Percentiles rank a stretch among this genome's conserved stretches.
phyloP scores from a whole-genome alignment of 2,113 vertebrate species.

The Elachura formosa region DNA sequence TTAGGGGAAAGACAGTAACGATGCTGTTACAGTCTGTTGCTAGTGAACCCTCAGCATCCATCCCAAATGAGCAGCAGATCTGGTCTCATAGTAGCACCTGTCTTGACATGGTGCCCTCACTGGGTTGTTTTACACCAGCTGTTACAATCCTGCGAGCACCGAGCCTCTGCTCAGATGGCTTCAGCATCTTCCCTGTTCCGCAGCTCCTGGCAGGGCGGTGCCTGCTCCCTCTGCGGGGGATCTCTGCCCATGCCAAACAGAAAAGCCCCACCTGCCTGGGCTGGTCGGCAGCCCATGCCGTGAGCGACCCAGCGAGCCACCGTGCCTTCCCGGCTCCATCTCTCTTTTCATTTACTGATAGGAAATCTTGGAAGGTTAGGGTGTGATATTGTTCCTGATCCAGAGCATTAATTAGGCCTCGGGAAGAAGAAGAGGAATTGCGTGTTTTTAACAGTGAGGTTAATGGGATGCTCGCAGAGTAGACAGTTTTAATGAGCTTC shows the following conservation, averaged over 20 bases:
- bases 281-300: conserved; percentile 4
- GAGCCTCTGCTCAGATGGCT: background rate
- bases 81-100: background rate
- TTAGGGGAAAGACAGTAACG: background rate
- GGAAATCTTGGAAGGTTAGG: conserved; percentile 66
- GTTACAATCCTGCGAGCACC: background rate
- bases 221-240: background rate
- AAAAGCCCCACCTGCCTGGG: conserved; percentile 10
- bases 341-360: conserved; percentile 57
- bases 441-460: conserved; percentile 79
- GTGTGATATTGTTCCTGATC: conserved; percentile 68
- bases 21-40: background rate
- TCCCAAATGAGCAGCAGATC: background rate
- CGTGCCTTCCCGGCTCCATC: background rate
- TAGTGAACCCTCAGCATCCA: background rate
- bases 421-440: conserved; percentile 76
- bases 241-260: background rate
- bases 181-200: background rate
- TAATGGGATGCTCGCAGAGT: conserved; percentile 83
- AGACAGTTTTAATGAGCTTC: conserved; percentile 88
- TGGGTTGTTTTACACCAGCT: background rate
- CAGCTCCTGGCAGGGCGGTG: fast-evolving
- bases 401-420: conserved; percentile 81
- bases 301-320: background rate
- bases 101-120: fast-evolving